These are phyloP conservation scores for Lymantria monacha DNA, from an alignment of 2,888 invertebrate genomes.

Conservation along the genomic window DNA sequence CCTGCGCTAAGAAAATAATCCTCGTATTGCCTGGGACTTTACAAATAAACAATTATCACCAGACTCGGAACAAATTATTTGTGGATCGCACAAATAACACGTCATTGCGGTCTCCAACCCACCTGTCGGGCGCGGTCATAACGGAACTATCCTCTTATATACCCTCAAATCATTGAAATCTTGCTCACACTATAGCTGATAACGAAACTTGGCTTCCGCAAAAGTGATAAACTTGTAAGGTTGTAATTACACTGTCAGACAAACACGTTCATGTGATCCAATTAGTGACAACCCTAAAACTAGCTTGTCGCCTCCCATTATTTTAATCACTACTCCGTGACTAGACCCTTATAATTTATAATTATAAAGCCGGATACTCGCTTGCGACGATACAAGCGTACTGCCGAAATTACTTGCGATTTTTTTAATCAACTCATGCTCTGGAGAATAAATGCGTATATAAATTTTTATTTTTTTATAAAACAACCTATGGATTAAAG, in stretches of 20 bases:
- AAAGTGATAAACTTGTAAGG: conserved; percentile 26
- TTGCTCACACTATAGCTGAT: conserved; percentile 1
- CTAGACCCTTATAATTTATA: conserved; percentile 47
- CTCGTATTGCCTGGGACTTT: too few relatives aligned
- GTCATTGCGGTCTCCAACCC: too few relatives aligned
- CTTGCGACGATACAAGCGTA: conserved; percentile 6
- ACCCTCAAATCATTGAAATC: too few relatives aligned
- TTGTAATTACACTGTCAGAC: conserved; percentile 30
- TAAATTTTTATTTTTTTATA: too few relatives aligned
- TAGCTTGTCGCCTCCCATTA: conserved; percentile 42
- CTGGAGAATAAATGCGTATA: background rate
- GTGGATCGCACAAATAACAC: too few relatives aligned
- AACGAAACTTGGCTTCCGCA: background rate
- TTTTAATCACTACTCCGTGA: conserved; percentile 48
- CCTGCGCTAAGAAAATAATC: too few relatives aligned
- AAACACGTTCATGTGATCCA: conserved; percentile 38
- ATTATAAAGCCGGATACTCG: conserved; percentile 26
- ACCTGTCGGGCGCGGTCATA: too few relatives aligned
- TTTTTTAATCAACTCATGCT: background rate
- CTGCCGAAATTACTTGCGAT: background rate
- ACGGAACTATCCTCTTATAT: too few relatives aligned
- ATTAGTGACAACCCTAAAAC: conserved; percentile 37
- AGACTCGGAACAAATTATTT: too few relatives aligned
- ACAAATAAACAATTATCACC: too few relatives aligned
- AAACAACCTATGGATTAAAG: too few relatives aligned